A percentile compares a stretch with the other conserved stretches of the same genome.
These are phyloP conservation scores for Furcula furcula DNA, from an alignment of 2,888 invertebrate genomes.

Conservation along the genomic window DNA sequence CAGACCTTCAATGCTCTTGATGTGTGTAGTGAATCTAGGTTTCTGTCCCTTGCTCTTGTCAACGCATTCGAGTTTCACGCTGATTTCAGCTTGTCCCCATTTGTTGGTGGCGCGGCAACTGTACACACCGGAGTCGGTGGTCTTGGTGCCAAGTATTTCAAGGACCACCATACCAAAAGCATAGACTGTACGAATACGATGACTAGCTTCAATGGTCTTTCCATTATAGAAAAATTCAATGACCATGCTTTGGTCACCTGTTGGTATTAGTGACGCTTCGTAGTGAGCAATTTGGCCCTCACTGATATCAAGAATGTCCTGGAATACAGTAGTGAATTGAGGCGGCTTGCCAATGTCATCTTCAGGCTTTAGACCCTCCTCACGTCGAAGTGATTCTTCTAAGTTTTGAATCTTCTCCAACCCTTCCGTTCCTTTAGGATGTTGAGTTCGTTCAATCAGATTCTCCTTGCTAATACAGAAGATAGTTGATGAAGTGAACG, in stretches of 20 bases:
- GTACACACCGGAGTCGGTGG: slow-evolving; percentile 94
- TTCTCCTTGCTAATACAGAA: slow-evolving; percentile 91
- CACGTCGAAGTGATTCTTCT: slow-evolving; percentile 91
- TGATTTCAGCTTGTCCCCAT: slow-evolving; percentile 94
- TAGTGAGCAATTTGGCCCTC: slow-evolving; percentile 99
- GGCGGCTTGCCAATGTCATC: slow-evolving; percentile 92
- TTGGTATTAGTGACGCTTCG: slow-evolving; percentile 97
- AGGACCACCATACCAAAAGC: slow-evolving; percentile 99
- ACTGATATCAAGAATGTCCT: slow-evolving; percentile 90
- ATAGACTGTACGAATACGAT: slow-evolving; percentile 95
- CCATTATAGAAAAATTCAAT: slow-evolving; percentile 99
- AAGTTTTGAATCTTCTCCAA: slow-evolving; percentile 94
- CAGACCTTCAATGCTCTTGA: slow-evolving; percentile 90
- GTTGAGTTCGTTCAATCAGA: slow-evolving; percentile 93
- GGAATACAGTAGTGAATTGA: slow-evolving; percentile 93
- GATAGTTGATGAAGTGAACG: slow-evolving; percentile 94
- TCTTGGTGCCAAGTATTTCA: slow-evolving; percentile 96
- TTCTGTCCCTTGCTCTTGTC: slow-evolving; percentile 93
- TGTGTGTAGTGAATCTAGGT: slow-evolving; percentile 94
- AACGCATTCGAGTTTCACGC: slow-evolving; percentile 90
- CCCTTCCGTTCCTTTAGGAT: slow-evolving; percentile 97
- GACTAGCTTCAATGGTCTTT: slow-evolving; percentile 92
- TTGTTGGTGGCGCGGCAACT: slow-evolving; percentile 94
- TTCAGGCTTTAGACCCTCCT: slow-evolving; percentile 85
- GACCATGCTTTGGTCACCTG: slow-evolving; percentile 95